Percentiles rank a stretch among this genome's conserved stretches.
Evolutionary conservation across 2,113 vertebrate species (phyloP).

Genomic region (Etia nguti): DNA sequence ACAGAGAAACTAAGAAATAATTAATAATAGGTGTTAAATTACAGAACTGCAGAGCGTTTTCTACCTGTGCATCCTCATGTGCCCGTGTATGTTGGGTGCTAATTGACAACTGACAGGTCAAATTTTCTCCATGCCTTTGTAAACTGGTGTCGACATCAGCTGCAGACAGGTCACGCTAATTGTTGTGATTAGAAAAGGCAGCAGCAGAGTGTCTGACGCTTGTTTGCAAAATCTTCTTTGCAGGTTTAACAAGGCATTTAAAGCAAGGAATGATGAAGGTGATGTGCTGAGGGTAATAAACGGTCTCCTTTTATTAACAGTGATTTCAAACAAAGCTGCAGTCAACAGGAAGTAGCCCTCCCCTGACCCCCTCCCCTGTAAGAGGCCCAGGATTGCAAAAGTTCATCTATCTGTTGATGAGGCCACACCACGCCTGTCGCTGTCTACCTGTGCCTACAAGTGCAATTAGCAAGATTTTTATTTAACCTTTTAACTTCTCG

Average conservation of each 20-base stretch:
- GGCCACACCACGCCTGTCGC: neutral
- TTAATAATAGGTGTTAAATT: neutral
- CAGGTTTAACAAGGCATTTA: conserved; percentile 10
- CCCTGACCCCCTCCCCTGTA: neutral
- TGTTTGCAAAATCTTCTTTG: neutral
- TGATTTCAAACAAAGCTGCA: conserved; percentile 12
- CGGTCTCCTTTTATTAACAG: conserved; percentile 8
- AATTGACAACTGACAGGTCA: neutral
- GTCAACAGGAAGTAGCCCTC: neutral
- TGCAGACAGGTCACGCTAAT: neutral
- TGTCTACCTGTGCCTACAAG: neutral
- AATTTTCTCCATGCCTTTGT: neutral
- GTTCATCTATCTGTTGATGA: neutral
- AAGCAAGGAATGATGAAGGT: neutral
- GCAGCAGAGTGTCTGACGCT: neutral
- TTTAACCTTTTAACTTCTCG: neutral
- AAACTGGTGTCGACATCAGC: conserved; percentile 5
- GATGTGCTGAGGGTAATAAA: neutral
- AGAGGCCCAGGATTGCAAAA: neutral
- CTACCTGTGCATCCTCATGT: neutral
- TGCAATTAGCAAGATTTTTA: neutral
- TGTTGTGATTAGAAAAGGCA: neutral
- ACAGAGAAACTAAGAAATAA: neutral
- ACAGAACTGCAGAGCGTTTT: neutral
- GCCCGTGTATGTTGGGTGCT: neutral